Evolutionary conservation across 2,888 invertebrate species (phyloP), one percentile per base, ranked within the genome.

Genomic region (Sphaerophoria rueppellii): DNA sequence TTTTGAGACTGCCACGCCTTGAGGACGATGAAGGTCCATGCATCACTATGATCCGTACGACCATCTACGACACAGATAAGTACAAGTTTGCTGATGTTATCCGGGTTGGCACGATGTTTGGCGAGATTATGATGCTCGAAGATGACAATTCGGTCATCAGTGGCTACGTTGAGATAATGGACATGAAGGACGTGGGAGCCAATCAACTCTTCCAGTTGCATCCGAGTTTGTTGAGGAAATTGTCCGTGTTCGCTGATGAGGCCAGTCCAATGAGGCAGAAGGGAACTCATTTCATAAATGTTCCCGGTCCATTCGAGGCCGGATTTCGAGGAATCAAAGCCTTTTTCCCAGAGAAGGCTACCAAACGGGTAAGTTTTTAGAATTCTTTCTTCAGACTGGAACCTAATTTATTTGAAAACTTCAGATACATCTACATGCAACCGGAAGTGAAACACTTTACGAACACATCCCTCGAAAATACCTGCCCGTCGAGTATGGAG

Each of bases 401-500:
- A 43, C 12, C 9, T 11, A 43, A 43, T 43, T 43, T 43, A 3
- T 12, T 11, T 16, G 32, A 16, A 1, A 12, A 11, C 7, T 90
- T 35, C 88, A 95, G 95, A 89, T 95, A 60, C 92, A 92, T 87
- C 92, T 94, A 11, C 94, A 94, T 87, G 93, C 93, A 43, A 92
- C 92, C 87, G 88, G 93, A 87, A 92, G 93, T 48, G 93, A 94
- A 7, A 93, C 93, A 34, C 91, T 95, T 83, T 94, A 93, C 87
- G 92, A 94, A 86, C 88, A 92, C 81, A 92, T 95, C 24, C 94
- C 95, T 0, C 93, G 93, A 87, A 92, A 93, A 3, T 91, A 93
- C 55, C 90, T 95, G 58, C 95, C 95, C 0, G 90, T 89, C 7
- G 95, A 95, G 89, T 95, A 95, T 88, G 95, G 95, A 11, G 95